phyloP scores from a whole-genome alignment of 2,888 invertebrate species.

The Pyralis farinalis region DNA sequence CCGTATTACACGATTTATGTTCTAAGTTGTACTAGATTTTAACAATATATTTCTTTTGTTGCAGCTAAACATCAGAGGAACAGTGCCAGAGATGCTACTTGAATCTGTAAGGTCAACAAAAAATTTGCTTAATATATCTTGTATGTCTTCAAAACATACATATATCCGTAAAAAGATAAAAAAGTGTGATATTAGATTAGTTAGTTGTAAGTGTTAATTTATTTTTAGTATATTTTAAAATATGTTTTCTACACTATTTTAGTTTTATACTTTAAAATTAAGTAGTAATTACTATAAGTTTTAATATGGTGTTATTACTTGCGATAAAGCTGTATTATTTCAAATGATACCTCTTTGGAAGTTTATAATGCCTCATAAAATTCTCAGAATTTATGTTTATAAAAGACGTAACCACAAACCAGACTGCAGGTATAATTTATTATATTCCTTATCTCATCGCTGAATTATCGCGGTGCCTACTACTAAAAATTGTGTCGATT shows the following conservation, averaged over 20 bases:
- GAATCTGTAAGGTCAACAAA: slow-evolving; percentile 27
- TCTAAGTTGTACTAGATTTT: too few relatives aligned
- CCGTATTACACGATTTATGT: too few relatives aligned
- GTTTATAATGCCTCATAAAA: too few relatives aligned
- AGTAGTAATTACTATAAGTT: neutral
- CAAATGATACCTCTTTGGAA: too few relatives aligned
- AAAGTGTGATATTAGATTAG: slow-evolving; percentile 75
- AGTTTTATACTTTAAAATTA: neutral
- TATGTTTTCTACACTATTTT: slow-evolving; percentile 24
- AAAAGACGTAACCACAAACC: too few relatives aligned
- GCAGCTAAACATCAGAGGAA: slow-evolving; percentile 75
- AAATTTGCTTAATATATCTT: slow-evolving; percentile 13
- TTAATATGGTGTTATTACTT: too few relatives aligned
- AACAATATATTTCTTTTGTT: slow-evolving; percentile 55
- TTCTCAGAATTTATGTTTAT: too few relatives aligned
- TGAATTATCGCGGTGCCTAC: too few relatives aligned
- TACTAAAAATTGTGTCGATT: too few relatives aligned
- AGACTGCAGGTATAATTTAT: too few relatives aligned
- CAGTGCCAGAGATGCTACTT: slow-evolving; percentile 66
- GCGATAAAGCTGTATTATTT: too few relatives aligned
- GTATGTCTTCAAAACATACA: slow-evolving; percentile 12
- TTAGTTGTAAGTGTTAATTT: slow-evolving; percentile 63
- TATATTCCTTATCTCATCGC: too few relatives aligned
- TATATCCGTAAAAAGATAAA: slow-evolving; percentile 26
- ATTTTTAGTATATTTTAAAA: slow-evolving; percentile 29